Evolutionary conservation across 2,113 vertebrate species (phyloP), one percentile per base, ranked within the genome.

Genomic region (Elaphurus davidianus): DNA sequence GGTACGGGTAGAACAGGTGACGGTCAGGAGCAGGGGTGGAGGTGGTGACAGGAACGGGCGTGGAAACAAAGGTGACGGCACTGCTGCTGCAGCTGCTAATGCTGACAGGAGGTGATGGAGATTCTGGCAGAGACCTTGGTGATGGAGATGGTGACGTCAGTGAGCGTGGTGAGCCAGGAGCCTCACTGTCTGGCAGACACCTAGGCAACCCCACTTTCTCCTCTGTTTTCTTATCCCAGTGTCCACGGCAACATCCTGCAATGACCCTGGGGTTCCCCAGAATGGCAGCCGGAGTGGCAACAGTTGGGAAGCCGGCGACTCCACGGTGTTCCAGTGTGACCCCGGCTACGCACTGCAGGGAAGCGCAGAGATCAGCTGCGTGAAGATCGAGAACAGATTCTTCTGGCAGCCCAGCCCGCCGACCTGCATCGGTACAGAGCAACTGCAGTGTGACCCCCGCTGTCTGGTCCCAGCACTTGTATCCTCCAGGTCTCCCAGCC

Each of bases 381-480:
- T 99, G 36, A 99, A 99, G 99, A 99, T 99, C 17, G 99, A 99
- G 90, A 99, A 99, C 90, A 99, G 99, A 55, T 99, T 99, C 98
- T 99, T 99, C 99, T 99, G 99, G 99, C 99, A 99, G 90, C 99
- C 99, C 0, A 99, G 99, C 98, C 99, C 99, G 0, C 99, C 99
- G 0, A 99, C 99, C 9, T 99, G 99, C 98, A 99, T 99, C 95
- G 99, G 99, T 99, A 99, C 0, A 57, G 27, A 54, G 2, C 74
- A 64, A 47, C 81, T 7, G 17, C 19, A 1, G 40, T 1, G 43
- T 0, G 25, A 1, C 4, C n/a, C 76, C 95, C 50, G 19, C 93
- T 40, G 87, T 93, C 94, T 14, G 33, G 64, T 81, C 36, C 14
- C 59, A 1, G 16, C 40, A 5, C 47, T 13, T 27, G 54, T 45